Conservation (phyloP, 2,888 invertebrate genomes). For the Aplocera efformata region DNA sequence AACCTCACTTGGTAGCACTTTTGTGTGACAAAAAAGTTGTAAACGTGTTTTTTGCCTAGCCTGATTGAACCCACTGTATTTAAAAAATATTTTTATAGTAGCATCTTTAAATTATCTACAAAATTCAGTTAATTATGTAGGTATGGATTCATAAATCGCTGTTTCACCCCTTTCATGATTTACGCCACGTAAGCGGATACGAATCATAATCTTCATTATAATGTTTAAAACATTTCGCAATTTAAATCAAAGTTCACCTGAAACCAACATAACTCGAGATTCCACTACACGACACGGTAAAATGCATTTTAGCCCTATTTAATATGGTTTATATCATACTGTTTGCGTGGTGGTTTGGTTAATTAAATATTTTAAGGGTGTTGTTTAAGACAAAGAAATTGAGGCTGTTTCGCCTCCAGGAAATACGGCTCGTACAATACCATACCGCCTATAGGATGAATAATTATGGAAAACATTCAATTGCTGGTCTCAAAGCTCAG, state of each 20-base stretch:
- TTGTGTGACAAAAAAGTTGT: too few species aligned
- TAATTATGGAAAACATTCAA: conserved; percentile 12
- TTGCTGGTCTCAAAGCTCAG: too few species aligned
- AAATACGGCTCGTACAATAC: conserved; percentile 6
- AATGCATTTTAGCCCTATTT: conserved; percentile 4
- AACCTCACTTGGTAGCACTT: too few species aligned
- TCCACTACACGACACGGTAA: conserved; percentile 7
- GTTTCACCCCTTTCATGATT: conserved; percentile 21
- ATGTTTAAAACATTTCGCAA: conserved; percentile 40
- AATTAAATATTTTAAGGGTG: conserved; percentile 65
- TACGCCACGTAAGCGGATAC: conserved; percentile 25
- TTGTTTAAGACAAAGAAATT: conserved; percentile 57
- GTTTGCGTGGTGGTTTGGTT: conserved; percentile 35
- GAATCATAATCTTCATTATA: conserved; percentile 38
- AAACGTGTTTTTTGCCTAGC: too few species aligned
- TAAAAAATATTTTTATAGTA: too few species aligned
- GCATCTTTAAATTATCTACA: neutral
- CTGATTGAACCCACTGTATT: too few species aligned
- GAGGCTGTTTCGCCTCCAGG: conserved; percentile 36
- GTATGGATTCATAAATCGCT: too few species aligned
- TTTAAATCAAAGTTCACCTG: conserved; percentile 32
- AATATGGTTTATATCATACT: conserved; percentile 13
- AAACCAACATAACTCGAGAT: conserved; percentile 20
- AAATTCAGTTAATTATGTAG: too few species aligned
- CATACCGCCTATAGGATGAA: conserved; percentile 12